phyloP scores from a whole-genome alignment of 2,888 invertebrate genomes.

The Chorisops tibialis region DNA sequence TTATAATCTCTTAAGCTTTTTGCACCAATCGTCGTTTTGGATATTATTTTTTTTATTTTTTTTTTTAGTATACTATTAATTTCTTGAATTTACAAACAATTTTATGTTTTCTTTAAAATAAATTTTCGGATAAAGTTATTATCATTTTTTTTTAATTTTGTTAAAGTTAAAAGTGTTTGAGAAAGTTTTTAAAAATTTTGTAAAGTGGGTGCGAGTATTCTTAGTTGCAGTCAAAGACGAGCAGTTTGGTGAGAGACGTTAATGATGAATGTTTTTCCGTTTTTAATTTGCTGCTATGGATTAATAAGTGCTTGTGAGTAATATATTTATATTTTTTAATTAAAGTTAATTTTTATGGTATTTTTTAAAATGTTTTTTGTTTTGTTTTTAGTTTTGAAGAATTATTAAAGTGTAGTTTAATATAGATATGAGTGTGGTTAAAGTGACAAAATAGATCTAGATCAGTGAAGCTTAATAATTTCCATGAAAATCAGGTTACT shows the following conservation, averaged over 20 bases:
- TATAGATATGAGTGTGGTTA: too few species aligned
- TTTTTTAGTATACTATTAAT: background rate
- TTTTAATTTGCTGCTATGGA: conserved; percentile 28
- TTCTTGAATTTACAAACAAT: background rate
- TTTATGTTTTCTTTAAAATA: background rate
- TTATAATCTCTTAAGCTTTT: background rate
- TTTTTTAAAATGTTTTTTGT: background rate
- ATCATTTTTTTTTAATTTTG: background rate
- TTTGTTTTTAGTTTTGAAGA: background rate
- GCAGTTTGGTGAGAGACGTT: background rate
- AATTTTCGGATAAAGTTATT: background rate
- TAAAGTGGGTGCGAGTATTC: too few species aligned
- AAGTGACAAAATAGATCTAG: too few species aligned
- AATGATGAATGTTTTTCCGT: conserved; percentile 13
- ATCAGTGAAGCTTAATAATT: too few species aligned
- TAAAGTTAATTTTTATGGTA: background rate
- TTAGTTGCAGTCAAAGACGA: too few species aligned
- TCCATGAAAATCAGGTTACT: background rate
- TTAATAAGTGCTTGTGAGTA: conserved; percentile 33
- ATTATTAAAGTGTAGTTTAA: too few species aligned
- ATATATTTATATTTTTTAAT: background rate
- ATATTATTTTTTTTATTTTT: background rate
- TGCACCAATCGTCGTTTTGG: background rate
- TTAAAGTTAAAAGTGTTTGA: too few species aligned
- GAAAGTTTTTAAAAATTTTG: too few species aligned